phyloP scores from a whole-genome alignment of 2,888 invertebrate species.

The Pemphredon lugubris region DNA sequence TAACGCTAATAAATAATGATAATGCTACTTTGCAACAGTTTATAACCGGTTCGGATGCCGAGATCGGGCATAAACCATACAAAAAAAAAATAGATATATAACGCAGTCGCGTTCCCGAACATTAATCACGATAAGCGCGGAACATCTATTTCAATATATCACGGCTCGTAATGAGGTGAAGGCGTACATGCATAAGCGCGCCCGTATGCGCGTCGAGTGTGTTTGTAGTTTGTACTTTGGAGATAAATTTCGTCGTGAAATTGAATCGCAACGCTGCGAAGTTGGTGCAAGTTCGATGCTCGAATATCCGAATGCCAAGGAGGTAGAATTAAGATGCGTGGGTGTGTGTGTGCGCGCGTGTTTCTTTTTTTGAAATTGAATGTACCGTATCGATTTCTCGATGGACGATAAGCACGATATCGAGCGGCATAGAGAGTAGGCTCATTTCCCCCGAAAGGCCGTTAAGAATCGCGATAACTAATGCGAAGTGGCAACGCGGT shows the following conservation, averaged over 20 bases:
- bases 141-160: constrained; percentile 45
- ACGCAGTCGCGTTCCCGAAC: neutral
- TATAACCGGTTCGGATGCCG: constrained; percentile 44
- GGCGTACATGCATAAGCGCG: too few species aligned
- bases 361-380: constrained; percentile 3
- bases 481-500: constrained; percentile 49
- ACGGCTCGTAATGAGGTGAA: constrained; percentile 35
- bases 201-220: too few species aligned
- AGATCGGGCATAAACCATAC: constrained; percentile 22
- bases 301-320: constrained; percentile 25
- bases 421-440: constrained; percentile 19
- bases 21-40: constrained; percentile 54
- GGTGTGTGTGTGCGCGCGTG: neutral
- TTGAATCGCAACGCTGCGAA: constrained; percentile 32
- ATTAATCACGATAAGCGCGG: constrained; percentile 54
- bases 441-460: constrained; percentile 31
- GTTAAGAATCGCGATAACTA: constrained; percentile 44
- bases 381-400: neutral
- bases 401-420: constrained; percentile 33
- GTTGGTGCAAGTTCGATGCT: constrained; percentile 20
- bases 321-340: too few species aligned
- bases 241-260: constrained; percentile 23
- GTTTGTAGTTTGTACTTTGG: constrained; percentile 36
- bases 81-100: constrained; percentile 26
- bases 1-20: constrained; percentile 60